phyloP scores from a whole-genome alignment of 2,797 vertebrate species.

The Orestias chungarensis region DNA sequence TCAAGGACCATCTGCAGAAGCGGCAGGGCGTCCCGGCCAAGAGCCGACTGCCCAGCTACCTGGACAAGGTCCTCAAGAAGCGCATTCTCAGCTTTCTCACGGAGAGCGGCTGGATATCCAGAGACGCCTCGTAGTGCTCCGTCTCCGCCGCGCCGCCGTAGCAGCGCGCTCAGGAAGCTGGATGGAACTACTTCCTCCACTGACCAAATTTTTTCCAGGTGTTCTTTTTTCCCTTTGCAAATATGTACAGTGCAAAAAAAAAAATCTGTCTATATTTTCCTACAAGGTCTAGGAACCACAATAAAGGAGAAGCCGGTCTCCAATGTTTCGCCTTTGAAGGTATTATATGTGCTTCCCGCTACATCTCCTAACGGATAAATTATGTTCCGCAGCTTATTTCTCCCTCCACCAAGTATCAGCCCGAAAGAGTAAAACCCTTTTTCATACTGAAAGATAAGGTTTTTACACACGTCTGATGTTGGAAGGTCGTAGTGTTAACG shows the following conservation, averaged over 20 bases:
- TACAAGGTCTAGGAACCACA: slow-evolving; percentile 40
- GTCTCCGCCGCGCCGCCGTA: not conserved
- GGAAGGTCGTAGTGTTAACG: not conserved
- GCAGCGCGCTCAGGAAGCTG: not conserved
- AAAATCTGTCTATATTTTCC: slow-evolving; percentile 60
- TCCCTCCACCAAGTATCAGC: not conserved
- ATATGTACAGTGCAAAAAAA: slow-evolving; percentile 58
- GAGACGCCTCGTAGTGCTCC: slow-evolving; percentile 86
- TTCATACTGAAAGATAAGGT: not conserved
- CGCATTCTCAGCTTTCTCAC: slow-evolving; percentile 96
- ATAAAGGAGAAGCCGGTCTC: slow-evolving; percentile 17
- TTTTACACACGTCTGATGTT: not conserved
- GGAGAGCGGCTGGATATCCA: slow-evolving; percentile 98
- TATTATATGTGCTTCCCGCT: slow-evolving; percentile 7
- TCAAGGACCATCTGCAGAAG: slow-evolving; percentile 97
- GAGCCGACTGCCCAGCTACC: slow-evolving; percentile 92
- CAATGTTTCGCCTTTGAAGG: slow-evolving; percentile 65
- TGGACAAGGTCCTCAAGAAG: slow-evolving; percentile 97
- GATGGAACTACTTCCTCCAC: slow-evolving; percentile 48
- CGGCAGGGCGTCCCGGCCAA: slow-evolving; percentile 95
- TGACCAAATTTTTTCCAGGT: slow-evolving; percentile 21
- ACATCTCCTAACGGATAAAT: slow-evolving; percentile 9
- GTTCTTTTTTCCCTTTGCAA: slow-evolving; percentile 44
- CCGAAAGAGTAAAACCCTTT: not conserved
- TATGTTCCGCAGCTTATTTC: not conserved